Percentiles rank a stretch among this genome's conserved stretches.
Evolutionary conservation across 2,888 invertebrate species (phyloP).

Genomic region (Pachliopta kotzebuea): DNA sequence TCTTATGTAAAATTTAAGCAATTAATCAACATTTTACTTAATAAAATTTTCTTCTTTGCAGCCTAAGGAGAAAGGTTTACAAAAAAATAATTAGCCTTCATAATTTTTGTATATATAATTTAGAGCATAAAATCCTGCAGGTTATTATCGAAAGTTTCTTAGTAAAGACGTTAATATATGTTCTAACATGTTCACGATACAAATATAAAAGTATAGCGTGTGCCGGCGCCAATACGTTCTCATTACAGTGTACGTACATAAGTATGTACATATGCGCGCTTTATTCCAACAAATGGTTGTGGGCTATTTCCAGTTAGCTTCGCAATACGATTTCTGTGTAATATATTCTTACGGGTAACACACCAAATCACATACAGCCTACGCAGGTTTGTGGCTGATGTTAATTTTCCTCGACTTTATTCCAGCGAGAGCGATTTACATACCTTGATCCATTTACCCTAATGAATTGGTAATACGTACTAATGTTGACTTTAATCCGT

Average conservation of each 20-base stretch:
- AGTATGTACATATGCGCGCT: slow-evolving; percentile 4
- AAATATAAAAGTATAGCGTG: slow-evolving; percentile 8
- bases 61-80: no score
- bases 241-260: slow-evolving; percentile 9
- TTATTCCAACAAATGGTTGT: slow-evolving; percentile 24
- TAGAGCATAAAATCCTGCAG: not conserved
- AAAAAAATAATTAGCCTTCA: no score
- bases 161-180: not conserved
- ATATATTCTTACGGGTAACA: slow-evolving; percentile 16
- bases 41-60: no score
- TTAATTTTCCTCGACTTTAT: slow-evolving; percentile 11
- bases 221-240: slow-evolving; percentile 10
- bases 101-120: no score
- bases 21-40: no score
- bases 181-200: not conserved
- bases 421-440: slow-evolving; percentile 2
- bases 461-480: not conserved
- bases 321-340: slow-evolving; percentile 16
- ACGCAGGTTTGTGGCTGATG: slow-evolving; percentile 12
- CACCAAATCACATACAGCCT: slow-evolving; percentile 18
- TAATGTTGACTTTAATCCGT: not conserved
- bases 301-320: slow-evolving; percentile 22
- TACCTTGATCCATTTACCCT: not conserved
- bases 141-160: no score
- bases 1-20: no score